Evolutionary conservation across 2,888 invertebrate genomes (phyloP).

Genomic region (Tachina grossa): DNA sequence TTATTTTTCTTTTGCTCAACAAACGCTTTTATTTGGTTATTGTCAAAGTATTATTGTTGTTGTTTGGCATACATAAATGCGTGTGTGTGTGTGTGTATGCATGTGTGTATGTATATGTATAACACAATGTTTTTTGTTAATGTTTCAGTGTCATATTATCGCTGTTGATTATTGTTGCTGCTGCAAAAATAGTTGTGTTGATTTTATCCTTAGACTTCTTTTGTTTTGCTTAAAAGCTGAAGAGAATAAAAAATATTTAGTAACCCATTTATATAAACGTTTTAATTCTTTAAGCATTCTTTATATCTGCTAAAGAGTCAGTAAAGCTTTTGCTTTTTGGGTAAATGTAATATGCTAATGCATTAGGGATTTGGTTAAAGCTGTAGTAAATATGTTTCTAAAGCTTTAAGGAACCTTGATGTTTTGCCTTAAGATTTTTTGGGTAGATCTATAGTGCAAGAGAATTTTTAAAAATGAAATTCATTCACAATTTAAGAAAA

Average conservation of each 20-base stretch:
- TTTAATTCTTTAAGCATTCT: slow-evolving; percentile 43
- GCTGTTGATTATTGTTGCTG: slow-evolving; percentile 24
- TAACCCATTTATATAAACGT: slow-evolving; percentile 48
- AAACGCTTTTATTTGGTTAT: slow-evolving; percentile 43
- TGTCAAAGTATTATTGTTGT: slow-evolving; percentile 30
- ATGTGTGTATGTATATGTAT: no score
- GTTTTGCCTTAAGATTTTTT: no score
- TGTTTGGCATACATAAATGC: not conserved
- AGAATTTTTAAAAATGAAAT: no score
- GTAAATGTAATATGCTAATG: slow-evolving; percentile 1
- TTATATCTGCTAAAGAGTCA: slow-evolving; percentile 19
- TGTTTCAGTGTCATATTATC: not conserved
- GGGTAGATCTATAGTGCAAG: no score
- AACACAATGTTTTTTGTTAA: not conserved
- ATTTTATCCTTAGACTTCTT: slow-evolving; percentile 15
- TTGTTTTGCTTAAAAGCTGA: slow-evolving; percentile 28
- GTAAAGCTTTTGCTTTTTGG: not conserved
- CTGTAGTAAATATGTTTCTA: not conserved
- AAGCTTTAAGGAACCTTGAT: not conserved
- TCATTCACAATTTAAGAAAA: no score
- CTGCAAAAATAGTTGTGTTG: slow-evolving; percentile 17
- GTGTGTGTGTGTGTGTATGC: no score
- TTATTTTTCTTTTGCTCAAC: slow-evolving; percentile 18
- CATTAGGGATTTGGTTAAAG: not conserved
- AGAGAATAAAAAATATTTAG: slow-evolving; percentile 5